Conservation (phyloP, 2,888 invertebrate genomes). For the Scotopteryx bipunctaria region DNA sequence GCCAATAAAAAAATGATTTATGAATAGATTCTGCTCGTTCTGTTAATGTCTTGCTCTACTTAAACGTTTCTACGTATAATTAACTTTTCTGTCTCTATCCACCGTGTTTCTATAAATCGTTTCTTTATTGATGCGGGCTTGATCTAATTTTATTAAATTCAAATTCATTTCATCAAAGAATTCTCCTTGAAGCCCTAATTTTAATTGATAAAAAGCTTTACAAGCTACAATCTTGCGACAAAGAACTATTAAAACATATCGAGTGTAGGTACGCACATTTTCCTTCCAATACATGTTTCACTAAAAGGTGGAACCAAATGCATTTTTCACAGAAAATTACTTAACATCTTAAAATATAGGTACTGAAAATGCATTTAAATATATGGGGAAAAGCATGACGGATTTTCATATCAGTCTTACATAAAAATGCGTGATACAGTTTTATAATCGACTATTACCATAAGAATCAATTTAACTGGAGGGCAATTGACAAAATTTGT, state of each 20-base stretch:
- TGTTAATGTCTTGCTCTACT: no score
- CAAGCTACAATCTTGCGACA: slow-evolving; percentile 26
- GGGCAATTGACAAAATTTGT: slow-evolving; percentile 1
- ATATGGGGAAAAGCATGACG: slow-evolving; percentile 10
- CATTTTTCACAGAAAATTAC: no score
- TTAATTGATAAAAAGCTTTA: slow-evolving; percentile 28
- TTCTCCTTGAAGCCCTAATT: slow-evolving; percentile 7
- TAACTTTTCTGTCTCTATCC: no score
- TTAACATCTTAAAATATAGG: no score
- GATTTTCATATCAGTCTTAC: slow-evolving; percentile 23
- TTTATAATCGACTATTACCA: slow-evolving; percentile 4
- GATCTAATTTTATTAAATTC: slow-evolving; percentile 14
- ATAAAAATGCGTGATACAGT: slow-evolving; percentile 12
- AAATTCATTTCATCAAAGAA: slow-evolving; percentile 10
- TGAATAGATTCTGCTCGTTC: neutral
- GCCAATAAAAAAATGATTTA: slow-evolving; percentile 5
- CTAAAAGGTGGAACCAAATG: neutral
- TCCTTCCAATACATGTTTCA: neutral
- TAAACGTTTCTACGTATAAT: no score
- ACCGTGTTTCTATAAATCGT: neutral
- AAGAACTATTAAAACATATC: slow-evolving; percentile 4
- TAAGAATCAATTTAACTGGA: slow-evolving; percentile 1
- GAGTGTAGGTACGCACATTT: neutral
- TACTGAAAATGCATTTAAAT: neutral
- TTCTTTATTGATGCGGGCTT: slow-evolving; percentile 9